Evolutionary conservation across 2,113 vertebrate species (phyloP), one percentile per base, ranked within the genome.

Genomic region (Ictalurus furcatus): DNA sequence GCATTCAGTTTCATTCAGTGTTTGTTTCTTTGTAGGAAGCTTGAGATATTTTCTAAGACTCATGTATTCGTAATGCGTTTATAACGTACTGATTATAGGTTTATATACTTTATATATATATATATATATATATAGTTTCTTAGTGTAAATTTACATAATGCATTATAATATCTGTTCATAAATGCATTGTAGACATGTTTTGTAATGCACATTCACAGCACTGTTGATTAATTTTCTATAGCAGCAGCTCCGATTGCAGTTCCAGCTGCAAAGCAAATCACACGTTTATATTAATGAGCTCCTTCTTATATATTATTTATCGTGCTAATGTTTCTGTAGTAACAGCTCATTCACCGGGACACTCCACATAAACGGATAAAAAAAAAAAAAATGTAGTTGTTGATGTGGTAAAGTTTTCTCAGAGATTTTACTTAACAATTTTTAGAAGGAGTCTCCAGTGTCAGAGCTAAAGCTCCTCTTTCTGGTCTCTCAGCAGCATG

Each of bases 151-250:
- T 48, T 76, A 79, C 25, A n/a, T 54, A 23, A 52, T 28, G 6
- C 44, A 54, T 79, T 79, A 17, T 54, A 54, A 79, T n/a, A 79
- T 54, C 73, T 76, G 73, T 76, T 76, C 8, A 44, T 76, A 76
- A 44, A 76, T 37, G 30, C 69, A 37, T 37, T 71, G 54, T 17
- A 34, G 14, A 71, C 30, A 71, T 17, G 0, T n/a, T 3, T 11
- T 67, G 28, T 67, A n/a, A n/a, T n/a, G 28, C 69, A 34, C 16
- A 19, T 37, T 73, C 8, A 40, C 34, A 73, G 17, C 1, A 17
- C 16, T 73, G 16, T 37, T 37, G 69, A 19, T 37, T 37, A 7
- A 37, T 73, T 37, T 73, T 21, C 30, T 21, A 74, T 73, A 73
- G 37, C 30, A 73, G 69, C 69, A 19, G 69, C 2, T 37, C 71